Percentiles rank a stretch among this genome's conserved stretches.
Conservation (phyloP, 2,113 vertebrate genomes). For the Cercocebus atys region DNA sequence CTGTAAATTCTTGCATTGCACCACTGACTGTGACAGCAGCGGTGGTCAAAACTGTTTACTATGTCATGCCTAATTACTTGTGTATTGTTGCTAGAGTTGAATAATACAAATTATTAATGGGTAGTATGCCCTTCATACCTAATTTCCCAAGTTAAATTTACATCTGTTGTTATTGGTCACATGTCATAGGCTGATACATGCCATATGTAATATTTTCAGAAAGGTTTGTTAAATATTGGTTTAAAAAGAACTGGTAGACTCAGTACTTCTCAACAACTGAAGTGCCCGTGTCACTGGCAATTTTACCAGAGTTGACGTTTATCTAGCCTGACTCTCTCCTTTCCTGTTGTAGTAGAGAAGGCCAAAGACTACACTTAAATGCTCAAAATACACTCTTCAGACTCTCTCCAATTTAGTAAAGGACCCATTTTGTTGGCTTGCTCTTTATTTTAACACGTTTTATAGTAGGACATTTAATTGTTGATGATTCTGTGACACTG, state of each 20-base stretch:
- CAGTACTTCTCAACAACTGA: not conserved
- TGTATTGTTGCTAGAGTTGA: not conserved
- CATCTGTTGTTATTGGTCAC: conserved; percentile 22
- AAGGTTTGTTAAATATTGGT: conserved; percentile 57
- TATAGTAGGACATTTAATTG: not conserved
- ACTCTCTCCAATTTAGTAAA: conserved; percentile 4
- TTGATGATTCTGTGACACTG: not conserved
- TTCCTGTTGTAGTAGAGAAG: not conserved
- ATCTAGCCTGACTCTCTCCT: conserved; percentile 45
- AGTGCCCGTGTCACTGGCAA: conserved; percentile 13
- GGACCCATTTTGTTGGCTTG: not conserved
- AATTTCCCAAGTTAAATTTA: conserved; percentile 60
- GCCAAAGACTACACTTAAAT: not conserved
- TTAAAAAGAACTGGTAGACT: conserved; percentile 52
- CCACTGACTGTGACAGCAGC: not conserved
- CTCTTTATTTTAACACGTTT: not conserved
- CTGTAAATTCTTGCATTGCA: not conserved
- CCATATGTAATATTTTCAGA: conserved; percentile 68
- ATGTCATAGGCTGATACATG: conserved; percentile 55
- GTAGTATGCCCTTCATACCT: conserved; percentile 53
- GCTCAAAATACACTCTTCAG: not conserved
- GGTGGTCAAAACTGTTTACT: conserved; percentile 11
- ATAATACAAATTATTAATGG: conserved; percentile 37
- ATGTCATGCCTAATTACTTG: conserved; percentile 10
- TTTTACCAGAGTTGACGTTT: conserved; percentile 38